Evolutionary conservation across 2,113 vertebrate genomes (phyloP), one percentile per base, ranked within the genome.

Genomic region (Brevimyrus niger): DNA sequence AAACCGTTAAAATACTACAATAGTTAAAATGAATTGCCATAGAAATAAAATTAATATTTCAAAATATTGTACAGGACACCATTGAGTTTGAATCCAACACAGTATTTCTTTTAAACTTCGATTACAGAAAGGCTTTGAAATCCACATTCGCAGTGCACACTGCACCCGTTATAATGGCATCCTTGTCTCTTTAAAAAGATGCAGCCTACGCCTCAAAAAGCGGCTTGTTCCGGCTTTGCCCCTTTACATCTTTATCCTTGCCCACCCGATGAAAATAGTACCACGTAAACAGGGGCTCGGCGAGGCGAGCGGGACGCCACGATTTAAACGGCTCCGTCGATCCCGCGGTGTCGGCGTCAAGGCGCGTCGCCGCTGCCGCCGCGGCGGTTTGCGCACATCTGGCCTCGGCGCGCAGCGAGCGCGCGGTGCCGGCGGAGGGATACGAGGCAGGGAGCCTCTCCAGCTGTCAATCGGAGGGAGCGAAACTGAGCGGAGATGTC

Each of bases 121-220:
- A 38, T 50, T 73, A 3, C 15, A 69, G 42, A 69, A 86, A 86
- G 13, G 17, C 44, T 55, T 55, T 86, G 35, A 69, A 69, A 38
- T 38, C 27, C 4, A 89, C 73, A 50, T 27, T 69, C 50, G 82
- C 44, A 65, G 83, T 27, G 23, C 50, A 73, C 50, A 61, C 31
- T 19, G 76, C 50, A 15, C 38, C 35, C 73, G 31, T 84, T 51
- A 35, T 46, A 84, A 89, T 31, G 21, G 58, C 51, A 53, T 50
- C 87, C 88, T 92, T 95, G 94, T 95, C 92, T 94, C 95, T 96
- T 96, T 96, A 96, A 96, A 90, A 91, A n/a, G 90, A 92, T 88
- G 83, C 92, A 94, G 95, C 95, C 96, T 94, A 96, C 96, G 95
- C 95, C 96, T 96, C 95, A 94, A 96, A 95, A 96, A 96, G 96